phyloP scores from a whole-genome alignment of 2,113 vertebrate genomes.

The Ginglymostoma cirratum region DNA sequence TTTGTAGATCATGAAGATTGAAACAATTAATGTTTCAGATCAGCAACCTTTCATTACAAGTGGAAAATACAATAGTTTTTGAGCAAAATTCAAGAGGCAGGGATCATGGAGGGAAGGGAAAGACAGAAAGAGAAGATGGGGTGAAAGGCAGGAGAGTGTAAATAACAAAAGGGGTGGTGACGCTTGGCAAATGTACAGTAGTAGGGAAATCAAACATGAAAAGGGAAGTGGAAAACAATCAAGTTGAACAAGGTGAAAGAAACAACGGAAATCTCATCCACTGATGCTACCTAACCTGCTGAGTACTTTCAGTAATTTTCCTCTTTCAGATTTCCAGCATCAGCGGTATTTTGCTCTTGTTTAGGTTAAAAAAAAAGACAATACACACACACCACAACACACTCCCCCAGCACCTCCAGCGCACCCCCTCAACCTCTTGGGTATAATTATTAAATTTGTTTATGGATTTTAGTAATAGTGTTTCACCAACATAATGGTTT shows the following conservation, averaged over 20 bases:
- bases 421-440: not conserved
- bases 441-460: not conserved
- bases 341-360: not conserved
- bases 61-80: not conserved
- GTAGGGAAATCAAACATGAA: not conserved
- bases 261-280: not conserved
- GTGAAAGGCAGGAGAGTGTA: not conserved
- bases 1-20: not conserved
- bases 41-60: not conserved
- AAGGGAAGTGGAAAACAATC: not conserved
- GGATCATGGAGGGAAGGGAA: not conserved
- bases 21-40: not conserved
- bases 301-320: not conserved
- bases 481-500: not conserved
- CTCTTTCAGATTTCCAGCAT: not conserved
- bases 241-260: not conserved
- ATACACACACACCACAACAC: too few relatives aligned
- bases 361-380: not conserved
- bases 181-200: not conserved
- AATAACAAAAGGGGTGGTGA: not conserved
- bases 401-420: too few relatives aligned
- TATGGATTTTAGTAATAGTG: not conserved
- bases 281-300: not conserved
- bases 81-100: not conserved
- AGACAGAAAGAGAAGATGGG: not conserved